Evolutionary conservation across 2,113 vertebrate genomes (phyloP).

Genomic region (Ctenomys sociabilis): DNA sequence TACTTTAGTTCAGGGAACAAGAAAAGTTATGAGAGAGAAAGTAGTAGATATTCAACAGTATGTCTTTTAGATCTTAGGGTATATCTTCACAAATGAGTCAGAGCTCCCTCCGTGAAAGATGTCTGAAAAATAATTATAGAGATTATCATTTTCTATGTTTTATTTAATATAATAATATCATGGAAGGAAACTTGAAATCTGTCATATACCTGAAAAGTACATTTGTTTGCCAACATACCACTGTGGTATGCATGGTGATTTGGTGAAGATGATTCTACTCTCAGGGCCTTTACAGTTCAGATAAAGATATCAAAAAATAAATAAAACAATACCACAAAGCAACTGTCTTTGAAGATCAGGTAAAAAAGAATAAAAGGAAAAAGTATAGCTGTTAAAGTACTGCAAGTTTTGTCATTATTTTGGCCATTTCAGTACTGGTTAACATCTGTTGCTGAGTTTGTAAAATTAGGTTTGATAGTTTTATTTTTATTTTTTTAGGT

Average conservation of each 20-base stretch:
- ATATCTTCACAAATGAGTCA: not conserved
- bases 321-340: not conserved
- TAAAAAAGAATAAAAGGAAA: not conserved
- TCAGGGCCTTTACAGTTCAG: not conserved
- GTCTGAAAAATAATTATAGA: not conserved
- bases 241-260: not conserved
- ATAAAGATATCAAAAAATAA: not conserved
- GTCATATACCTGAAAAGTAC: not conserved
- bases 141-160: not conserved
- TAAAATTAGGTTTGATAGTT: not conserved
- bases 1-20: not conserved
- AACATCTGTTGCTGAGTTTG: not conserved
- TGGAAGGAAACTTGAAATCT: not conserved
- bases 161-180: not conserved
- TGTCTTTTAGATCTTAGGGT: not conserved
- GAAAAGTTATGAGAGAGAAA: not conserved
- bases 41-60: not conserved
- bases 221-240: not conserved
- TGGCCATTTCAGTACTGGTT: not conserved
- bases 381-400: not conserved
- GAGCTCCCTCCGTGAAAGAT: not conserved
- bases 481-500: no score
- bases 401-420: not conserved
- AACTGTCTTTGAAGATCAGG: not conserved
- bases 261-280: not conserved